phyloP scores from a whole-genome alignment of 2,888 invertebrate genomes.

The Scaptomyza polygonia region DNA sequence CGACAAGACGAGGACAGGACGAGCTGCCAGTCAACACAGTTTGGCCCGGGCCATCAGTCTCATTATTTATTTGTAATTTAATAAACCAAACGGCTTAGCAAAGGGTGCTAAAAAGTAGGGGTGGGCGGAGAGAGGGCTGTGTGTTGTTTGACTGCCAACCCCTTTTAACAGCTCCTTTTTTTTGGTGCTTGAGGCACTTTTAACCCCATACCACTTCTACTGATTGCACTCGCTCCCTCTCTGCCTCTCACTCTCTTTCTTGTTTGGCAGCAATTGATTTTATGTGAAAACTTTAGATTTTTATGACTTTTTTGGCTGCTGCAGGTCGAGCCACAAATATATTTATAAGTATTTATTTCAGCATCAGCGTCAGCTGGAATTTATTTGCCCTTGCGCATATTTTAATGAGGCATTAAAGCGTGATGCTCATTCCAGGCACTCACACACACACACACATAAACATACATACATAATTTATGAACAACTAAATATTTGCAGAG shows the following conservation, averaged over 20 bases:
- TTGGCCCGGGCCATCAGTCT: conserved; percentile 72
- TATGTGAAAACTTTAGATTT: conserved; percentile 80
- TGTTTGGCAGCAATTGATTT: conserved; percentile 78
- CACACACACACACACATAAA: conserved; percentile 28
- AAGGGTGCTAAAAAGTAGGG: not conserved
- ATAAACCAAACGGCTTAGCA: conserved; percentile 65
- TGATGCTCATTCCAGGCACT: conserved; percentile 43
- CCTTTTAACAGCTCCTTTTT: conserved; percentile 3
- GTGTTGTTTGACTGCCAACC: conserved; percentile 16
- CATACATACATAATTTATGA: conserved; percentile 68
- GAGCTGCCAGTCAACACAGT: conserved; percentile 59
- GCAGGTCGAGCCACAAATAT: conserved; percentile 59
- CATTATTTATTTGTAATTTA: conserved; percentile 81
- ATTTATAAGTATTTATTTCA: conserved; percentile 36
- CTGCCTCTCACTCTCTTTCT: not conserved
- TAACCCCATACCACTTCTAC: conserved; percentile 9
- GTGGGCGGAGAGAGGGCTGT: conserved; percentile 14
- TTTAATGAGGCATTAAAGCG: conserved; percentile 79
- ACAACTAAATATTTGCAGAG: conserved; percentile 72
- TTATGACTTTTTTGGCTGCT: conserved; percentile 67
- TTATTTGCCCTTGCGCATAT: conserved; percentile 71
- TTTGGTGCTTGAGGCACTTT: conserved; percentile 1
- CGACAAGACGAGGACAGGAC: conserved; percentile 8
- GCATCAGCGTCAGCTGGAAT: conserved; percentile 72
- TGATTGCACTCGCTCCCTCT: conserved; percentile 9